A percentile compares a stretch with the other conserved stretches of the same genome.
Evolutionary conservation across 2,797 vertebrate genomes (phyloP).

Genomic region (Alexandromys oeconomus): DNA sequence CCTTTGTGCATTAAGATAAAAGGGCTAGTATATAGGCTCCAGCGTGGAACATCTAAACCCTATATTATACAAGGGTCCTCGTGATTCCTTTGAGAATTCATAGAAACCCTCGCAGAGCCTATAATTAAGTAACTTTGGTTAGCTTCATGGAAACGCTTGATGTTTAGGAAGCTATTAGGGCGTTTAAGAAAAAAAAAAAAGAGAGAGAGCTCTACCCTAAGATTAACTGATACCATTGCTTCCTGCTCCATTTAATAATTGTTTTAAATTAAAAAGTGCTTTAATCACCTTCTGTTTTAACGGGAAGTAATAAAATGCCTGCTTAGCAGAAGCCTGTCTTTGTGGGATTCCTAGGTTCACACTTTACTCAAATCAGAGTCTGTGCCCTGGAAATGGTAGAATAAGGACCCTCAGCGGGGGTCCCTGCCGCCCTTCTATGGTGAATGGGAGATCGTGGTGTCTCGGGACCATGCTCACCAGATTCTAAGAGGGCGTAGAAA

Average conservation of each 20-base stretch:
- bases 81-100: conserved; percentile 73
- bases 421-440: too few species aligned
- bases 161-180: conserved; percentile 78
- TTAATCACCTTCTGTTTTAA: conserved; percentile 68
- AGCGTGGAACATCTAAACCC: conserved; percentile 46
- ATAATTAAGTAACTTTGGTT: conserved; percentile 73
- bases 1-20: conserved; percentile 70
- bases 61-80: conserved; percentile 64
- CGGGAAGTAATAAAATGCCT: conserved; percentile 47
- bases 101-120: conserved; percentile 64
- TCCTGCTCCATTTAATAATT: conserved; percentile 72
- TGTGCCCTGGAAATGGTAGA: background rate
- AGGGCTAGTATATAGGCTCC: conserved; percentile 54
- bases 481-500: background rate
- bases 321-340: conserved; percentile 40
- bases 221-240: conserved; percentile 74
- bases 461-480: background rate
- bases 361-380: background rate
- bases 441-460: background rate
- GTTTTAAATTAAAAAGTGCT: conserved; percentile 73
- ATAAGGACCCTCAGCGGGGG: background rate
- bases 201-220: conserved; percentile 55
- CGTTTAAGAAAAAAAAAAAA: background rate
- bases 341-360: background rate
- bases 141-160: conserved; percentile 75